These are phyloP conservation scores for Ovis aries DNA, from an alignment of 2,113 vertebrate species.

Conservation along the genomic window ARS-UI_Ramb_v3.0 NC_056061.1:87852001-87852500, in stretches of 20 bases:
- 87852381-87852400: not conserved
- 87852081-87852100: no score
- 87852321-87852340: not conserved
- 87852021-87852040: not conserved
- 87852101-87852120: not conserved
- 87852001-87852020: not conserved
- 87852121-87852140: not conserved
- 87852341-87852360: not conserved
- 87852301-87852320: not conserved
- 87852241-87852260: no score
- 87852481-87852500: no score
- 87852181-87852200: not conserved
- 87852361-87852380: no score
- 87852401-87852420: not conserved
- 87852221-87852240: no score
- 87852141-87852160: not conserved
- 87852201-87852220: accelerated
- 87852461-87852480: no score
- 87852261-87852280: not conserved
- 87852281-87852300: not conserved
- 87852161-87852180: not conserved
- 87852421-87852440: no score
- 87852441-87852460: no score
- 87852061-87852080: not conserved
- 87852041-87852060: not conserved